These are phyloP conservation scores for Capra hircus DNA, from an alignment of 2,113 vertebrate species.

Conservation along the genomic window DNA sequence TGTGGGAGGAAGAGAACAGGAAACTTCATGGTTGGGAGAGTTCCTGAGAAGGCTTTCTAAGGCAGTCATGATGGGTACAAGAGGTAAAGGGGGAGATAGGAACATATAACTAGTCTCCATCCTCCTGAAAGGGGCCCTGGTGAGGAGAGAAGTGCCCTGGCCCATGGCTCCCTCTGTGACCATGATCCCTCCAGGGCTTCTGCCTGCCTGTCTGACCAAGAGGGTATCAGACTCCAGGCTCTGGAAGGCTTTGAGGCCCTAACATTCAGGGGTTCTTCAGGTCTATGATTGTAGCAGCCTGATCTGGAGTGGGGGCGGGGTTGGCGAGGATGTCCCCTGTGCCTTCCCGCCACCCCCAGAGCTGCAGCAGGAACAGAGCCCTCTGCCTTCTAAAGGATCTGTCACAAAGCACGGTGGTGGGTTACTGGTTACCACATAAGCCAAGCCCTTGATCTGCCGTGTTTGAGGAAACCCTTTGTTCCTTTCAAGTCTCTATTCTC, in stretches of 20 bases:
- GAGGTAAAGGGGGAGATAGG: neutral
- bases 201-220: neutral
- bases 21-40: neutral
- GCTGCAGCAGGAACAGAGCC: slow-evolving; percentile 39
- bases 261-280: neutral
- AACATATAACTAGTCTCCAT: neutral
- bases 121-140: neutral
- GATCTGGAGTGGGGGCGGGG: neutral
- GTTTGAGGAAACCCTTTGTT: slow-evolving; percentile 75
- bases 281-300: neutral
- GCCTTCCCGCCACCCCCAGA: neutral
- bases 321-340: slow-evolving; percentile 31
- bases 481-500: slow-evolving; percentile 68
- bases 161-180: neutral
- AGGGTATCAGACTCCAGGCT: neutral
- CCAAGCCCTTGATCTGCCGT: slow-evolving; percentile 71
- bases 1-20: neutral
- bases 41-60: neutral
- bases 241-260: neutral
- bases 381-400: slow-evolving; percentile 48
- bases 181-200: neutral
- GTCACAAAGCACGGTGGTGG: slow-evolving; percentile 62
- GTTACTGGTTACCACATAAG: slow-evolving; percentile 65
- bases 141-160: neutral
- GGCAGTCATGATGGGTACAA: neutral